A percentile compares a stretch with the other conserved stretches of the same genome.
Evolutionary conservation across 2,888 invertebrate genomes (phyloP).

Genomic region (Lasioglossum malachurum): DNA sequence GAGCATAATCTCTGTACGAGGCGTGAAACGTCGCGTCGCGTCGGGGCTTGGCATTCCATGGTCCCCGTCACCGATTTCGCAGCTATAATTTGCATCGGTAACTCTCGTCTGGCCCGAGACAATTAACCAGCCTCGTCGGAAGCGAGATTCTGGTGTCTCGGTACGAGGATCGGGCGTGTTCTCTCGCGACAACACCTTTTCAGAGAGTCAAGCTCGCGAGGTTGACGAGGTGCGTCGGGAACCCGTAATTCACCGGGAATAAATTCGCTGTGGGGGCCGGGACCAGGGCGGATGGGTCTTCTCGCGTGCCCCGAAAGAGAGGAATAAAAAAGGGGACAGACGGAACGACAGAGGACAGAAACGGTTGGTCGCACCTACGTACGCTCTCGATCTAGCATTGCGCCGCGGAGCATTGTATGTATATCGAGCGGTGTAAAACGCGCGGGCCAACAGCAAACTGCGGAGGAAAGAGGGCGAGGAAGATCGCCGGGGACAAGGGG

Average conservation of each 20-base stretch:
- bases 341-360: constrained; percentile 5
- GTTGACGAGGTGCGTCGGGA: constrained; percentile 40
- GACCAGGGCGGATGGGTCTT: constrained; percentile 12
- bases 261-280: constrained; percentile 44
- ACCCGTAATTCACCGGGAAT: constrained; percentile 61
- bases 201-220: background rate
- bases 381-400: constrained; percentile 74
- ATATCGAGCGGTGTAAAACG: constrained; percentile 73
- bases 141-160: constrained; percentile 31
- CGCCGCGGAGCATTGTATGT: constrained; percentile 81
- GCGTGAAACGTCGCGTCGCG: background rate
- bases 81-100: constrained; percentile 37
- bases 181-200: constrained; percentile 30
- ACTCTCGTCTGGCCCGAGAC: constrained; percentile 7
- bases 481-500: background rate
- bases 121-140: constrained; percentile 36
- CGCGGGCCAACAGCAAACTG: constrained; percentile 18
- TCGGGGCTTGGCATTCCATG: background rate
- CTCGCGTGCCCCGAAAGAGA: constrained; percentile 40
- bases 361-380: constrained; percentile 66
- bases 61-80: constrained; percentile 9
- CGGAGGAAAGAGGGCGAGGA: constrained; percentile 12
- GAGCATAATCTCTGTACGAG: background rate
- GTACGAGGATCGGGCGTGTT: constrained; percentile 30
- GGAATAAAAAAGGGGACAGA: constrained; percentile 10